phyloP scores from a whole-genome alignment of 1,140 invertebrate genomes.

The Lerema accius region DNA sequence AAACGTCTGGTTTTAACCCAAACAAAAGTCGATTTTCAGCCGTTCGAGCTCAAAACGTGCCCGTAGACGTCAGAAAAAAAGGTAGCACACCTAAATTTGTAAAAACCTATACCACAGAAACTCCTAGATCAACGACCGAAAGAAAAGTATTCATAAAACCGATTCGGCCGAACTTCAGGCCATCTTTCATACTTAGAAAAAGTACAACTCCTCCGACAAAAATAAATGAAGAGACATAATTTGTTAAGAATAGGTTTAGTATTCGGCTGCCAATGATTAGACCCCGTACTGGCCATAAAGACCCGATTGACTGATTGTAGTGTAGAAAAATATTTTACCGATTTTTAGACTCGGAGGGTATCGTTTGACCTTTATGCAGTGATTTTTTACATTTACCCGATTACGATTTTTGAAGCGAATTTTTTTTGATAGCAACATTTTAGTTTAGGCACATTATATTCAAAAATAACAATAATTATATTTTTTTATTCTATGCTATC shows the following conservation, averaged over 20 bases:
- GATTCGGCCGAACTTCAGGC: constrained; percentile 65
- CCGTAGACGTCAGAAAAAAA: constrained; percentile 68
- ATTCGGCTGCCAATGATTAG: constrained; percentile 31
- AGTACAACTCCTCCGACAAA: constrained; percentile 55
- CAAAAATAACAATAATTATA: constrained; percentile 1
- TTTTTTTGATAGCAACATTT: not conserved
- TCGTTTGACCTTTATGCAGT: constrained; percentile 28
- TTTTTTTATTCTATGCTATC: constrained; percentile 13
- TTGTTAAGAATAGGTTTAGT: constrained; percentile 15
- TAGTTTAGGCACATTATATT: no score
- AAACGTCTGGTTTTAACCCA: constrained; percentile 66
- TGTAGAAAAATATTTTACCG: constrained; percentile 25
- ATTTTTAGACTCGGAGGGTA: constrained; percentile 11
- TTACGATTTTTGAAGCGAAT: constrained; percentile 21
- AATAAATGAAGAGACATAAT: constrained; percentile 54
- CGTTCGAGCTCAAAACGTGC: constrained; percentile 72
- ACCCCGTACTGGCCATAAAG: constrained; percentile 30
- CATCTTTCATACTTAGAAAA: constrained; percentile 69
- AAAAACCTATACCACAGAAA: constrained; percentile 62
- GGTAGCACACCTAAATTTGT: constrained; percentile 50
- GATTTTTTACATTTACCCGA: constrained; percentile 25
- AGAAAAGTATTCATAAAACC: constrained; percentile 69
- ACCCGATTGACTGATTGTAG: constrained; percentile 26
- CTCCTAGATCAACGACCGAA: constrained; percentile 63
- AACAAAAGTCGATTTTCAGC: constrained; percentile 63